Evolutionary conservation across 1,140 invertebrate genomes (phyloP), one percentile per base, ranked within the genome.

Genomic region (Drosophila neocordata): DNA sequence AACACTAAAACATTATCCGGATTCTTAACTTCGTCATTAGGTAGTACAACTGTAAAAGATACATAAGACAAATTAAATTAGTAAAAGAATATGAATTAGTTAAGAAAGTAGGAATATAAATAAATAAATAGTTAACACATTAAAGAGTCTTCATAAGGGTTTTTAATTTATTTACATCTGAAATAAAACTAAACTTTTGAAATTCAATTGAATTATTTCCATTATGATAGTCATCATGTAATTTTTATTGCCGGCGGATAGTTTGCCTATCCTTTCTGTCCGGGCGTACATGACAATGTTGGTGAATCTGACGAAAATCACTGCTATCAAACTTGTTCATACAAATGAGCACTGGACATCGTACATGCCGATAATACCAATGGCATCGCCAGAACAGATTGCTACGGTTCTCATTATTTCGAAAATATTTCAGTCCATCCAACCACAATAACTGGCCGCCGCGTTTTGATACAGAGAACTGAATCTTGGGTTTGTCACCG

Each of bases 341-440:
- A 64, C 85, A 91, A 24, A 91, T 91, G 7, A 91, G 61, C 6
- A 91, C 90, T 1, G 90, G 90, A 48, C 90, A 91, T 12, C 90
- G 85, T 5, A 89, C 77, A 24, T 81, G 90, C 0, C 90, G 76
- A 59, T 91, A 91, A 51, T 91, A 91, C 90, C 89, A 90, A 58
- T 91, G 90, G 12, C 90, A 91, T n/a, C 90, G 88, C 90, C 90
- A 91, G n/a, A 88, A 91, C 13, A 82, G 66, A 57, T 91, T 91
- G 2, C 79, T 90, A 6, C 90, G 82, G 64, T 91, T 91, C 53
- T 87, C 89, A 51, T 91, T 91, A 51, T 91, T 91, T 0, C 90
- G 74, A 64, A 91, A 91, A 63, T 77, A 91, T 70, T 91, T 91
- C 11, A 91, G 34, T 0, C 90, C 90, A 38, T 91, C 90, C 48